Evolutionary conservation across 2,113 vertebrate genomes (phyloP).

Genomic region (Lampris incognitus): DNA sequence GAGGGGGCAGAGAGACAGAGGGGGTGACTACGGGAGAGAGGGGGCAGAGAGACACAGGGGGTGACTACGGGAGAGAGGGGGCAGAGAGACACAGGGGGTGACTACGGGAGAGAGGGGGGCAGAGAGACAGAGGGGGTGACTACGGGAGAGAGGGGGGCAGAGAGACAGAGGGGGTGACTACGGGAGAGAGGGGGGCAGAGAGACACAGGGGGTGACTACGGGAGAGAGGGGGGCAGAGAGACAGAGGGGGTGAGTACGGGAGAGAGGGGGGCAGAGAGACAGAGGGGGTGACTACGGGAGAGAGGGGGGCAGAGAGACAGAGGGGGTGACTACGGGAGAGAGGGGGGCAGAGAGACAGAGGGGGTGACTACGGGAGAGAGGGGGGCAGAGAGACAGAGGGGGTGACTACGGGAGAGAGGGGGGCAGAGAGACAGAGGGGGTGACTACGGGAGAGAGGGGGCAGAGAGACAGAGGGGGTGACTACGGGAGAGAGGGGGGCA

Average conservation of each 20-base stretch:
- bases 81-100: constrained; percentile 29
- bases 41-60: not conserved
- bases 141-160: not conserved
- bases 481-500: not conserved
- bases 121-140: not conserved
- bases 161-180: not conserved
- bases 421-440: not conserved
- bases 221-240: constrained; percentile 29
- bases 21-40: constrained; percentile 20
- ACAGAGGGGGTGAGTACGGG: constrained; percentile 4
- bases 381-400: constrained; percentile 41
- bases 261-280: not conserved
- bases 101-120: constrained; percentile 13
- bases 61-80: constrained; percentile 23
- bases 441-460: constrained; percentile 28
- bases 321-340: constrained; percentile 15
- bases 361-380: constrained; percentile 6
- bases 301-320: constrained; percentile 16
- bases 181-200: not conserved
- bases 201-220: not conserved
- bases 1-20: constrained; percentile 43
- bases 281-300: not conserved
- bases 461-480: constrained; percentile 28
- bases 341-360: not conserved
- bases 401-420: constrained; percentile 7